A percentile compares a stretch with the other conserved stretches of the same genome.
Conservation (phyloP, 1,140 invertebrate genomes). For the Adoxophyes honmai region DNA sequence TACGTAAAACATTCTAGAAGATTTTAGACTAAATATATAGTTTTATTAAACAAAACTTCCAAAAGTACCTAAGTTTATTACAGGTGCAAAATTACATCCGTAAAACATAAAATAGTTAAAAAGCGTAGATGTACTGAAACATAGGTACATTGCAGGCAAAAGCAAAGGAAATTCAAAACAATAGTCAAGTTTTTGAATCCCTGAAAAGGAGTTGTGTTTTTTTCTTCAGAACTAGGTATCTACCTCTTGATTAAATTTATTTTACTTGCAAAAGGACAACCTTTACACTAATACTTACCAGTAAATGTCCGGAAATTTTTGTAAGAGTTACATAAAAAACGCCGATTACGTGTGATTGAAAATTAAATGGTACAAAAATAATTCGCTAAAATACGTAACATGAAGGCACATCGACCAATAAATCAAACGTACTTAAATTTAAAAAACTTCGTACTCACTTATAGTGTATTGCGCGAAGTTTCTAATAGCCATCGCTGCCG, state of each 20-base stretch:
- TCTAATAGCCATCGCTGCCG: constrained; percentile 40
- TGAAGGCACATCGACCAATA: background rate
- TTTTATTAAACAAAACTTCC: too few species aligned
- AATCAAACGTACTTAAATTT: constrained; percentile 25
- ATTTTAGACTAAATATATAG: too few species aligned
- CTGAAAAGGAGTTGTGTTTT: background rate
- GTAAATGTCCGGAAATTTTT: background rate
- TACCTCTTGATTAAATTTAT: background rate
- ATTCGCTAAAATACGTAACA: background rate
- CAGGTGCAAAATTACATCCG: too few species aligned
- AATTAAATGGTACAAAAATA: background rate
- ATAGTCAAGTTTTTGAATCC: too few species aligned
- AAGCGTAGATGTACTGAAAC: too few species aligned
- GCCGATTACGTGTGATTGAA: background rate
- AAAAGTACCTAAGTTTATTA: too few species aligned
- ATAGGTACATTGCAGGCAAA: too few species aligned
- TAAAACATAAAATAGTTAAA: too few species aligned
- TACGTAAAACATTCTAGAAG: too few species aligned
- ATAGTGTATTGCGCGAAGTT: constrained; percentile 47
- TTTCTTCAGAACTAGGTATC: background rate
- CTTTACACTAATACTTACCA: too few species aligned
- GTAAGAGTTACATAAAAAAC: background rate
- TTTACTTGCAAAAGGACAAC: background rate
- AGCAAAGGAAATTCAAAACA: too few species aligned
- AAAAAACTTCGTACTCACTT: constrained; percentile 47